Evolutionary conservation across 2,113 vertebrate species (phyloP).

Genomic region (Pterocles gutturalis): DNA sequence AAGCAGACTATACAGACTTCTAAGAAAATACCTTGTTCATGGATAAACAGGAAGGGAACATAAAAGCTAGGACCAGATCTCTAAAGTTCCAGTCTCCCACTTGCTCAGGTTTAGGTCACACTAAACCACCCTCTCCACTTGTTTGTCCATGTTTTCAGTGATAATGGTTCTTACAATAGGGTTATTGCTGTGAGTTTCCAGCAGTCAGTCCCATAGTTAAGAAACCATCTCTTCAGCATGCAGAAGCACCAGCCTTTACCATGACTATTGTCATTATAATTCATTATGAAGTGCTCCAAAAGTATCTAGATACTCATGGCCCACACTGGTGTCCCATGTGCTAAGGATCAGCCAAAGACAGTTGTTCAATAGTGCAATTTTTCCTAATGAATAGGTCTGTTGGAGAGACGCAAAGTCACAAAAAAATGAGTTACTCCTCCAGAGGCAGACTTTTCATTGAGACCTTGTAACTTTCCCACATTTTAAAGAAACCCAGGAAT

Average conservation of each 20-base stretch:
- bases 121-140: neutral
- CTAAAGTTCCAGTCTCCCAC: neutral
- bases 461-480: neutral
- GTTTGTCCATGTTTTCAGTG: neutral
- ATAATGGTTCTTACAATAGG: neutral
- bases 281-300: neutral
- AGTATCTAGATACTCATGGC: neutral
- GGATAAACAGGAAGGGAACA: neutral
- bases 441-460: neutral
- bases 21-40: neutral
- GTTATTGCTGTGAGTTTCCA: neutral
- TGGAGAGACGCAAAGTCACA: neutral
- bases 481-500: neutral
- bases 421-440: neutral
- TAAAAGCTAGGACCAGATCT: neutral
- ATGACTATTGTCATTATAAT: neutral
- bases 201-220: accelerated
- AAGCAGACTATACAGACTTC: neutral
- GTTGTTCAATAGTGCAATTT: neutral
- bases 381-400: neutral
- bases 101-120: neutral
- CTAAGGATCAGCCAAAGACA: neutral
- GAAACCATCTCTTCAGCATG: neutral
- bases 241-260: neutral
- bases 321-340: accelerated